Evolutionary conservation across 2,797 vertebrate genomes (phyloP).

Genomic region (Melanogrammus aeglefinus): DNA sequence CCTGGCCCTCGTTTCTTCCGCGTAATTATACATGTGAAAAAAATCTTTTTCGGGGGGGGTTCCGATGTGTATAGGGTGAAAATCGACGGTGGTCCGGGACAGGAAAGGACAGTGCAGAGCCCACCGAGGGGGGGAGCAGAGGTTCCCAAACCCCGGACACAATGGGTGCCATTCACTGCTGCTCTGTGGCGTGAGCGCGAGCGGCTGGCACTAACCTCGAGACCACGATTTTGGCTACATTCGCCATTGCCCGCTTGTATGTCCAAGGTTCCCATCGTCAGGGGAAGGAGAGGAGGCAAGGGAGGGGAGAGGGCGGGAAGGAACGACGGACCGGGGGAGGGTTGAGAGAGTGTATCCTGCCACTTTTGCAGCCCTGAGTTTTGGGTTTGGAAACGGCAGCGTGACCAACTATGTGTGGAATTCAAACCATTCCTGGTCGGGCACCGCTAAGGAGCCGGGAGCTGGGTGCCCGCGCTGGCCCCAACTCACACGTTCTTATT

Average conservation of each 20-base stretch:
- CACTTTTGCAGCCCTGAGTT: slow-evolving; percentile 54
- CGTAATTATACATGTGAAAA: background rate
- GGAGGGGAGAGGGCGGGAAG: slow-evolving; percentile 28
- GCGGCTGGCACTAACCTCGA: slow-evolving; percentile 42
- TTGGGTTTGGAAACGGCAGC: slow-evolving; percentile 74
- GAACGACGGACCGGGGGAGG: background rate
- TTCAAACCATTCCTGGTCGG: slow-evolving; percentile 67
- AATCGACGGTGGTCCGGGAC: background rate
- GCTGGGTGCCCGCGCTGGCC: slow-evolving; percentile 46
- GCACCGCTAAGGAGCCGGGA: slow-evolving; percentile 60
- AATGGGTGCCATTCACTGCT: slow-evolving; percentile 65
- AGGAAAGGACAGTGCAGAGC: background rate
- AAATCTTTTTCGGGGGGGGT: background rate
- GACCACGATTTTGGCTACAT: slow-evolving; percentile 40
- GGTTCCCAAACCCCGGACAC: slow-evolving; percentile 32
- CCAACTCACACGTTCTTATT: slow-evolving; percentile 69
- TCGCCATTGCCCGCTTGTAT: slow-evolving; percentile 51
- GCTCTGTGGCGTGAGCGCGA: slow-evolving; percentile 44
- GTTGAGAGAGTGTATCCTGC: background rate
- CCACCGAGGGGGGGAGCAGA: background rate
- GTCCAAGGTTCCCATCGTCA: slow-evolving; percentile 45
- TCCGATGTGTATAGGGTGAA: background rate
- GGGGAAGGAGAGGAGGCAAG: background rate
- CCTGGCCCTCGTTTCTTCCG: background rate
- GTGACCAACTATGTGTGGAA: slow-evolving; percentile 79